Percentiles rank a stretch among this genome's conserved stretches.
Evolutionary conservation across 2,113 vertebrate species (phyloP).

Genomic region (Lucifuga dentata): DNA sequence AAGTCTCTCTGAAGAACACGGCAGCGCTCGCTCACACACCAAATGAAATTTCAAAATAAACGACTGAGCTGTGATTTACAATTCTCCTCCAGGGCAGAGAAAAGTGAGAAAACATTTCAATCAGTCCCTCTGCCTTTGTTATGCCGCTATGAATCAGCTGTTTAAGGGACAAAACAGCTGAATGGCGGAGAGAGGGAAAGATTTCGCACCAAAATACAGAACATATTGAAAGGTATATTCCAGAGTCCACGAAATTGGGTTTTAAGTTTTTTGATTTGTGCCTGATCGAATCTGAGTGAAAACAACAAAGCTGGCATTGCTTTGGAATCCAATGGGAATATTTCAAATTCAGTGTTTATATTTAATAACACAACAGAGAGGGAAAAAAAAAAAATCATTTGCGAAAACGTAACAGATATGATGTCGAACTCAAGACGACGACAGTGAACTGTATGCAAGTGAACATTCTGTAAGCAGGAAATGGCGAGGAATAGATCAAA

Average conservation of each 20-base stretch:
- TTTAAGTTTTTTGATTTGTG: conserved; percentile 63
- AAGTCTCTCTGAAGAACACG: conserved; percentile 73
- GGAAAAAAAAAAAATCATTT: conserved; percentile 21
- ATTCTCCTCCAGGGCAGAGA: conserved; percentile 74
- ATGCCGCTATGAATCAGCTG: conserved; percentile 79
- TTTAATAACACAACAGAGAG: conserved; percentile 7
- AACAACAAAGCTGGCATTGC: conserved; percentile 56
- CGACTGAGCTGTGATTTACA: conserved; percentile 79
- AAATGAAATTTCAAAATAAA: conserved; percentile 81
- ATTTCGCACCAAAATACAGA: conserved; percentile 57
- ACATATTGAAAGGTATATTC: conserved; percentile 69
- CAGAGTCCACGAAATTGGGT: conserved; percentile 62
- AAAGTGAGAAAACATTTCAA: conserved; percentile 82
- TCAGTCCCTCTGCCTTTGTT: conserved; percentile 75
- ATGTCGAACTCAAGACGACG: conserved; percentile 2
- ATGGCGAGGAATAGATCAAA: no score
- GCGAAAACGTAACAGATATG: conserved; percentile 14
- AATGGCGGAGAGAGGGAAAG: conserved; percentile 44
- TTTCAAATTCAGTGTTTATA: conserved; percentile 46
- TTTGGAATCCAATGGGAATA: conserved; percentile 54
- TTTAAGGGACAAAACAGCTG: conserved; percentile 76
- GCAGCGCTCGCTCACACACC: conserved; percentile 70
- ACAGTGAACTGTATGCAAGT: no score
- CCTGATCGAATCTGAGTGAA: conserved; percentile 70
- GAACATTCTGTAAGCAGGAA: no score